Evolutionary conservation across 2,113 vertebrate genomes (phyloP).

Genomic region (Colaptes auratus): DNA sequence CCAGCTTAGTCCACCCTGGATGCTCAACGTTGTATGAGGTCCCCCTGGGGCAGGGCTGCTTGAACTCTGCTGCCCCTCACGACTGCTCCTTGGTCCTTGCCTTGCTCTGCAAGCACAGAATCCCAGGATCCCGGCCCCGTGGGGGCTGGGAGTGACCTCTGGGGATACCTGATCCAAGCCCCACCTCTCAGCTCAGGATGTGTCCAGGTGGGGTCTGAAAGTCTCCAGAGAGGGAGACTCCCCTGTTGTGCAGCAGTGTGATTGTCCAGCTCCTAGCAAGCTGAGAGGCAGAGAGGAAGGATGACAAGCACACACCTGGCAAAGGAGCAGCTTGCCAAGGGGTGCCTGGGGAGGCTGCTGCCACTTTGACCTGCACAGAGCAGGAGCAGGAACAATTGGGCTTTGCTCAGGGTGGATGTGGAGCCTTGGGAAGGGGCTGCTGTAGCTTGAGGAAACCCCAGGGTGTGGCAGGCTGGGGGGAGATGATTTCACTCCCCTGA

Average conservation of each 20-base stretch:
- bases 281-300: background rate
- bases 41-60: background rate
- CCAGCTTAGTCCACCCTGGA: background rate
- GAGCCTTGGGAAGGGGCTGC: background rate
- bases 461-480: background rate
- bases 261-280: background rate
- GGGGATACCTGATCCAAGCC: no score
- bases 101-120: background rate
- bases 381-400: background rate
- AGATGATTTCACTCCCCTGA: background rate
- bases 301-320: background rate
- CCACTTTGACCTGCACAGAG: background rate
- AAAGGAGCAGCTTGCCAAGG: background rate
- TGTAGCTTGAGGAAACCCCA: background rate
- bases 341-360: background rate
- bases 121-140: no score
- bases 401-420: background rate
- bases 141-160: no score
- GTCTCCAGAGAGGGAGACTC: no score
- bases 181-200: no score
- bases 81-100: background rate
- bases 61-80: background rate
- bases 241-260: background rate
- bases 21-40: background rate
- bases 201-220: no score